Evolutionary conservation across 2,797 vertebrate species (phyloP).

Genomic region (Urophycis tenuis): DNA sequence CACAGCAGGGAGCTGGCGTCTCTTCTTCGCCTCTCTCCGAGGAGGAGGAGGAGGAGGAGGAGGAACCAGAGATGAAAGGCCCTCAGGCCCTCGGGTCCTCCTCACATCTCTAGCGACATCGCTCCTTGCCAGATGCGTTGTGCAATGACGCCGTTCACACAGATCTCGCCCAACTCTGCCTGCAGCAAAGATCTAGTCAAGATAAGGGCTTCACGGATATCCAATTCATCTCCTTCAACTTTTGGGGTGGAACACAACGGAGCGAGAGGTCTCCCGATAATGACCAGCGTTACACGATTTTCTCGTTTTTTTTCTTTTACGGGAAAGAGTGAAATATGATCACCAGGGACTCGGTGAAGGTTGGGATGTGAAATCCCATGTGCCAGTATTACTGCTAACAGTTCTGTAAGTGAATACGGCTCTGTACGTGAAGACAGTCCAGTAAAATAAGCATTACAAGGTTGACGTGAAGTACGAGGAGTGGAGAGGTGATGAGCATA

Average conservation of each 20-base stretch:
- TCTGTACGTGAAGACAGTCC: not conserved
- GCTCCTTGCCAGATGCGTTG: constrained; percentile 51
- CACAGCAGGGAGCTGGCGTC: not conserved
- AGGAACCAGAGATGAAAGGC: constrained; percentile 20
- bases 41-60: constrained; percentile 14
- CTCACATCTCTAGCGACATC: constrained; percentile 42
- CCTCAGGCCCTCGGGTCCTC: constrained; percentile 33
- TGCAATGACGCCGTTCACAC: constrained; percentile 51
- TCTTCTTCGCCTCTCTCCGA: not conserved
- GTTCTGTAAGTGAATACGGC: not conserved
- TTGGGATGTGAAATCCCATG: not conserved
- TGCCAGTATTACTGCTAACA: not conserved
- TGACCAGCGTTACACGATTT: constrained; percentile 27
- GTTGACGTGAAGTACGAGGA: not conserved
- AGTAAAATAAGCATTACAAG: not conserved
- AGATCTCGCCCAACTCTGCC: constrained; percentile 52
- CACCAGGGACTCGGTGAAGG: not conserved
- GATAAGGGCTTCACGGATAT: constrained; percentile 48
- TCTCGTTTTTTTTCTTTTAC: constrained; percentile 1
- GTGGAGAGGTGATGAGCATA: not conserved
- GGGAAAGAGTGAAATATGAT: not conserved
- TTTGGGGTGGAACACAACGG: constrained; percentile 28
- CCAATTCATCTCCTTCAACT: constrained; percentile 29
- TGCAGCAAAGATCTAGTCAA: constrained; percentile 44
- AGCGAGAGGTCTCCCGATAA: constrained; percentile 22